These are phyloP conservation scores for Perizoma affinitatum DNA, from an alignment of 2,888 invertebrate species.

Conservation along the genomic window DNA sequence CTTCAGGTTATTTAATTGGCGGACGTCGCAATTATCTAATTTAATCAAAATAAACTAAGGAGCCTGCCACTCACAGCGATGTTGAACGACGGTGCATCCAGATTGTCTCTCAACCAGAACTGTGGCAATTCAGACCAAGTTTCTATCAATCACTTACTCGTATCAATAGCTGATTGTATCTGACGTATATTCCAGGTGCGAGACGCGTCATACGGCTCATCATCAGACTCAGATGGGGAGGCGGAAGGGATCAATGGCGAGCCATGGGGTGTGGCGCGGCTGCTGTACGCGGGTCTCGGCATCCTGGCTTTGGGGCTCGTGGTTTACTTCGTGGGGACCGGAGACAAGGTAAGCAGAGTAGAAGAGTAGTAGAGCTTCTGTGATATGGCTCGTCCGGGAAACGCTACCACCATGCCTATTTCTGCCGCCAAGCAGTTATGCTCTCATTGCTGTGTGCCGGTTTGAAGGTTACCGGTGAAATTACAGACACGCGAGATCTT, in stretches of 20 bases:
- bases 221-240: slow-evolving; percentile 86
- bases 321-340: slow-evolving; percentile 95
- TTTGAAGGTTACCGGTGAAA: too few relatives aligned
- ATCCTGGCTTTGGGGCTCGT: slow-evolving; percentile 93
- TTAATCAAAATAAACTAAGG: too few relatives aligned
- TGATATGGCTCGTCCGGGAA: too few relatives aligned
- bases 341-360: slow-evolving; percentile 86
- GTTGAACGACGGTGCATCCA: too few relatives aligned
- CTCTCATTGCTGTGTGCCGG: too few relatives aligned
- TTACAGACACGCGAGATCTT: too few relatives aligned
- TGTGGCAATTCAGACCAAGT: not conserved
- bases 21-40: too few relatives aligned
- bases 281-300: slow-evolving; percentile 93
- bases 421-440: too few relatives aligned
- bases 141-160: not conserved
- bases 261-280: slow-evolving; percentile 92
- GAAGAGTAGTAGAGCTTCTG: too few relatives aligned
- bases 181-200: slow-evolving; percentile 86
- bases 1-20: too few relatives aligned
- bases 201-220: slow-evolving; percentile 92
- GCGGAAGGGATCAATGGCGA: slow-evolving; percentile 88
- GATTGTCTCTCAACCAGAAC: not conserved
- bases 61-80: too few relatives aligned
- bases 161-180: not conserved
- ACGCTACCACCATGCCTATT: too few relatives aligned